Evolutionary conservation across 2,888 invertebrate species (phyloP), one percentile per base, ranked within the genome.

Genomic region (Pharmacophagus antenor): DNA sequence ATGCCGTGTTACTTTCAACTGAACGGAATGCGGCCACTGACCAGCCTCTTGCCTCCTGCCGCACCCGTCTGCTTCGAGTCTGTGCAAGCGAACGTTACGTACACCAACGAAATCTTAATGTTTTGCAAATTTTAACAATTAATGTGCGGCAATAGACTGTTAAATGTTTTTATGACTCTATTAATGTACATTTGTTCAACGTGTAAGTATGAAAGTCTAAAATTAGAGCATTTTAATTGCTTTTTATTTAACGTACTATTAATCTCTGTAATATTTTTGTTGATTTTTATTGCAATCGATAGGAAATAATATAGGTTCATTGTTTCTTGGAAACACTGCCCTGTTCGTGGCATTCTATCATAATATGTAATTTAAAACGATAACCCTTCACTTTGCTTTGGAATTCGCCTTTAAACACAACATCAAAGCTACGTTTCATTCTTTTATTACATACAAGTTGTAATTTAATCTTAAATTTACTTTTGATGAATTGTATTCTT

Each of bases 1-100:
- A 88, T 86, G 79, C 83, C 76, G 82, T 79, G 82, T 84, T 85
- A 86, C 88, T 89, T 89, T 89, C 88, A 88, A 88, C 84, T 84
- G 81, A 72, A 68, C 78, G 80, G 89, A 89, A 89, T 89, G 89
- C 88, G 88, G 89, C 85, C 88, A 86, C 71, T 80, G 85, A 77
- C 84, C 85, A 86, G 82, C 82, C 76, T 80, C 79, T 77, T 76
- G 77, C 79, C 74, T 72, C 74, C 68, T 73, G 70, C 76, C 76
- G 76, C 77, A 68, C 79, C 82, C 76, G 79, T 77, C 79, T 77
- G 71, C 75, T 65, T 61, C 65, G 61, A 62, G 69, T 65, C 70
- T 71, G 20, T 25, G 52, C 60, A 56, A 52, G 6, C 42, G 12
- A 10, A 20, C 42, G 50, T 55, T 49, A 54, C 48, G 58, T 44